Conservation (phyloP, 1,140 invertebrate species). For the Microplitis mediator region DNA sequence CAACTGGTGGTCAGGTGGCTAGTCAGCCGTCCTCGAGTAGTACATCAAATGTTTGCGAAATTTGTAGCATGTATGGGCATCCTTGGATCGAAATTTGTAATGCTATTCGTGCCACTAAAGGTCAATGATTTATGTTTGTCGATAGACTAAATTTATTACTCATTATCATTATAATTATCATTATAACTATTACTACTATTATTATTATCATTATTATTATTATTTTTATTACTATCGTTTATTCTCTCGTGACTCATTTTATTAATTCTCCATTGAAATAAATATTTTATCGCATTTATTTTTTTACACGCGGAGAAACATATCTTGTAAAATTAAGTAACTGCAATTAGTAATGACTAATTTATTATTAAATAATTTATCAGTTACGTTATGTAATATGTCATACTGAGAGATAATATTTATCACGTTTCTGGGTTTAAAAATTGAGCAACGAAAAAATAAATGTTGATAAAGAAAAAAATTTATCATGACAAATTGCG, state of each 20-base stretch:
- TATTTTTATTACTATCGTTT: background rate
- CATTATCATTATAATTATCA: background rate
- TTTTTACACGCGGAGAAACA: too few relatives aligned
- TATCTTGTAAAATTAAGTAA: too few relatives aligned
- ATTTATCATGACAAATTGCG: too few relatives aligned
- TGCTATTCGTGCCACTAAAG: slow-evolving; percentile 55
- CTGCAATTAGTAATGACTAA: too few relatives aligned
- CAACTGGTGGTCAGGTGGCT: slow-evolving; percentile 39
- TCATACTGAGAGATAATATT: too few relatives aligned
- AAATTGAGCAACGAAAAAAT: too few relatives aligned
- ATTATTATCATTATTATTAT: background rate
- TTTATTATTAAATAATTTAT: too few relatives aligned
- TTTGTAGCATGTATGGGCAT: slow-evolving; percentile 63
- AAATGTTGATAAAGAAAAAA: too few relatives aligned
- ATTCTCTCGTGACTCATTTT: slow-evolving; percentile 5
- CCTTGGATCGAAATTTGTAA: slow-evolving; percentile 64
- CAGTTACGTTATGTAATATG: too few relatives aligned
- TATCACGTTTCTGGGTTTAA: too few relatives aligned
- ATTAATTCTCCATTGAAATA: too few relatives aligned
- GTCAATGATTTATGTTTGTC: slow-evolving; percentile 40
- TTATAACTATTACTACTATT: background rate
- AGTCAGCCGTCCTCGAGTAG: slow-evolving; percentile 51
- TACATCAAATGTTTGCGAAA: slow-evolving; percentile 55
- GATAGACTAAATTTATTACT: background rate
- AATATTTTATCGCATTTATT: too few relatives aligned